phyloP scores from a whole-genome alignment of 1,140 invertebrate genomes.

The Drosophila insularis region DNA sequence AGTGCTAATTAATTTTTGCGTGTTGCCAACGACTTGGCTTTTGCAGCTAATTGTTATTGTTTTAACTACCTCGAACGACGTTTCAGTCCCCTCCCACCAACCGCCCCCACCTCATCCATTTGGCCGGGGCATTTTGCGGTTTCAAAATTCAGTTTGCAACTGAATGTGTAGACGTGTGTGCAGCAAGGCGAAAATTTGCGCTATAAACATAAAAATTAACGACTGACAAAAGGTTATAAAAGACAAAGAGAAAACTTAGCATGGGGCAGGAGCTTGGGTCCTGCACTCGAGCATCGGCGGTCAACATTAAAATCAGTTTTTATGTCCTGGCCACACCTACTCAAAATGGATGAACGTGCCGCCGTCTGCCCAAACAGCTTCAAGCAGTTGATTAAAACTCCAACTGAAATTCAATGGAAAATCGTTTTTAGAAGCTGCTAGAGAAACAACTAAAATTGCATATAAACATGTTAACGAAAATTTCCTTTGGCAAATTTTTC shows the following conservation, averaged over 20 bases:
- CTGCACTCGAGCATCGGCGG: conserved; percentile 33
- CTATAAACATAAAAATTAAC: conserved; percentile 82
- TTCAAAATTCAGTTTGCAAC: conserved; percentile 49
- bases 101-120: conserved; percentile 16
- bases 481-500: too few relatives aligned
- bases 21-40: conserved; percentile 68
- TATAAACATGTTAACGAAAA: neutral
- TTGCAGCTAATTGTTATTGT: conserved; percentile 77
- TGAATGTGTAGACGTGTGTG: conserved; percentile 50
- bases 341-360: conserved; percentile 45
- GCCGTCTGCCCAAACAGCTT: conserved; percentile 3
- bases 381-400: conserved; percentile 70
- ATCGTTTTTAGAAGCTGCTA: neutral
- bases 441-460: neutral
- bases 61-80: conserved; percentile 67
- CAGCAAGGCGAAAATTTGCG: conserved; percentile 77
- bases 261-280: neutral
- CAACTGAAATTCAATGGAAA: conserved; percentile 47
- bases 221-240: conserved; percentile 79
- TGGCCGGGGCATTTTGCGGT: conserved; percentile 59
- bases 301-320: conserved; percentile 78
- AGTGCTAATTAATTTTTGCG: conserved; percentile 74
- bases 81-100: conserved; percentile 1
- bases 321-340: conserved; percentile 66
- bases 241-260: conserved; percentile 58